These are phyloP conservation scores for Ptychoptera contaminata DNA, from an alignment of 2,888 invertebrate species.

Conservation along the genomic window DNA sequence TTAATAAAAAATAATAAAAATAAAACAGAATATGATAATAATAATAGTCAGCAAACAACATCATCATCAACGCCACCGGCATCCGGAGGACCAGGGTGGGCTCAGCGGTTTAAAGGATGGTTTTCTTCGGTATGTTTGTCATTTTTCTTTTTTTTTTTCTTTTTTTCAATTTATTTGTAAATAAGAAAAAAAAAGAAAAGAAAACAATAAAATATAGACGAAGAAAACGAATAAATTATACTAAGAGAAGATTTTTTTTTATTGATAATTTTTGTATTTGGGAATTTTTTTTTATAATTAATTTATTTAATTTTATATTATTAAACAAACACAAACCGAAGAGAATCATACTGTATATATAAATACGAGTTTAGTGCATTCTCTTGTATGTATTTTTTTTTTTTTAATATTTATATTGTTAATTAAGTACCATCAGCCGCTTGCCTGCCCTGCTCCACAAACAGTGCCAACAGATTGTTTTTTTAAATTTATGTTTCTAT, in stretches of 20 bases:
- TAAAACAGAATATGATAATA: slow-evolving; percentile 4
- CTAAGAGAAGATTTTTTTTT: slow-evolving; percentile 9
- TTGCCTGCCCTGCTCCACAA: slow-evolving; percentile 8
- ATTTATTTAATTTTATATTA: too few relatives aligned
- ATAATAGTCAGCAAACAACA: slow-evolving; percentile 1
- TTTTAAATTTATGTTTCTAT: neutral
- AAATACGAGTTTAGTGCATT: too few relatives aligned
- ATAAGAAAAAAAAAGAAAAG: slow-evolving; percentile 8
- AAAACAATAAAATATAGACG: slow-evolving; percentile 10
- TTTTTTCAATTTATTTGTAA: slow-evolving; percentile 14
- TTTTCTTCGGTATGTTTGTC: slow-evolving; percentile 48
- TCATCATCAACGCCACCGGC: slow-evolving; percentile 21
- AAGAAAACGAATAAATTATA: slow-evolving; percentile 3
- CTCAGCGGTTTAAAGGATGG: slow-evolving; percentile 55
- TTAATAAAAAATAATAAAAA: too few relatives aligned
- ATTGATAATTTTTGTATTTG: slow-evolving; percentile 12
- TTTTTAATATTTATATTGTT: too few relatives aligned
- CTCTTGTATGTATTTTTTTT: too few relatives aligned
- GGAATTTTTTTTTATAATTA: slow-evolving; percentile 16
- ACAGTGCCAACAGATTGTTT: neutral
- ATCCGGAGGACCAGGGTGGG: slow-evolving; percentile 42
- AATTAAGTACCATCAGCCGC: slow-evolving; percentile 3
- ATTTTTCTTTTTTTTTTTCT: too few relatives aligned
- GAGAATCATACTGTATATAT: too few relatives aligned
- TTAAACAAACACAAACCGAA: too few relatives aligned